Evolutionary conservation across 2,888 invertebrate genomes (phyloP).

Genomic region (Athalia rosae): DNA sequence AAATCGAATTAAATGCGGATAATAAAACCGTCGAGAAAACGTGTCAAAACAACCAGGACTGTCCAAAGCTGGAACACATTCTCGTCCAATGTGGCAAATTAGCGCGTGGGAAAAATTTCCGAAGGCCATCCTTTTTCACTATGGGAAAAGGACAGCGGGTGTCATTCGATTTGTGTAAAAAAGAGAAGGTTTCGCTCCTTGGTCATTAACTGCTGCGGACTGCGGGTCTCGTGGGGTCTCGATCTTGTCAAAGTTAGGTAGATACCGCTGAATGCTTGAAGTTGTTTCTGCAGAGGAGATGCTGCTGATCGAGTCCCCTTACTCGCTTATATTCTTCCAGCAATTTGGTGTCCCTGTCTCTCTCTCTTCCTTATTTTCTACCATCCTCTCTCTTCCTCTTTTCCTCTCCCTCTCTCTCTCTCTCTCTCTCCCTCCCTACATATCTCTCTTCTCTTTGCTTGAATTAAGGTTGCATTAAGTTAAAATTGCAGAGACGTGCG

Average conservation of each 20-base stretch:
- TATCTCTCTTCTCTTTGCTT: not conserved
- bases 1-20: not conserved
- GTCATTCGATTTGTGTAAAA: constrained; percentile 7
- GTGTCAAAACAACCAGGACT: no score
- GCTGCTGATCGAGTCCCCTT: not conserved
- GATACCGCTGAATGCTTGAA: no score
- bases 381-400: not conserved
- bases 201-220: no score
- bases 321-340: not conserved
- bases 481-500: constrained; percentile 51
- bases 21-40: no score
- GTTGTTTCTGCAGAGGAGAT: not conserved
- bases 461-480: constrained; percentile 48
- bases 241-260: no score
- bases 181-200: constrained; percentile 9
- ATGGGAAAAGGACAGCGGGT: constrained; percentile 6
- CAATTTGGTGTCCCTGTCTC: not conserved
- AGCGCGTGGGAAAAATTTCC: no score
- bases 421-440: constrained; percentile 7
- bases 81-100: no score
- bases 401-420: constrained; percentile 19
- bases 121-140: no score
- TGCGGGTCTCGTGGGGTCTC: no score
- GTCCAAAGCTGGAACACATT: no score
- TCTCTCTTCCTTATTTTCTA: constrained; percentile 3